phyloP scores from a whole-genome alignment of 2,113 vertebrate species.

The Rattus norvegicus region DNA sequence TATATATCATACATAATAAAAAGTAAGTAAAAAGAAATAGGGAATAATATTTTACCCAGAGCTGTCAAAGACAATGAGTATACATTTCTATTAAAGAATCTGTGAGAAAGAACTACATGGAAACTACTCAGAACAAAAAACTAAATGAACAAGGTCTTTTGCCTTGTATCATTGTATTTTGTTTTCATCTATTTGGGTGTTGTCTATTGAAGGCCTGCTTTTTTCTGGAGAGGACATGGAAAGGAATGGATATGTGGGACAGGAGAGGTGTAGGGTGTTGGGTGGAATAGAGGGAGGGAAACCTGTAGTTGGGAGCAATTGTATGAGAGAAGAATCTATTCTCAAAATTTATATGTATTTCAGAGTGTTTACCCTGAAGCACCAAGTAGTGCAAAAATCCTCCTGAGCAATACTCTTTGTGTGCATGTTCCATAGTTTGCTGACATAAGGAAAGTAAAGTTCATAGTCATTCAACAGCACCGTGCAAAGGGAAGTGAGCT shows the following conservation, averaged over 20 bases:
- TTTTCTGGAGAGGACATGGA: not conserved
- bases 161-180: not conserved
- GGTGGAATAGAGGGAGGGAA: not conserved
- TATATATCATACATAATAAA: not conserved
- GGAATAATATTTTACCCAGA: not conserved
- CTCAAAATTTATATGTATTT: no score
- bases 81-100: not conserved
- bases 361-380: slow-evolving; percentile 37
- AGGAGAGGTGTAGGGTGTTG: accelerated
- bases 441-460: not conserved
- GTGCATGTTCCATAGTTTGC: not conserved
- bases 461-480: not conserved
- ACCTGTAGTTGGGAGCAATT: not conserved
- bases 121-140: slow-evolving; percentile 52
- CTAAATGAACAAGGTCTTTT: not conserved
- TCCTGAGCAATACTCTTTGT: not conserved
- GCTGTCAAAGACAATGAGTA: slow-evolving; percentile 21
- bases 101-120: not conserved
- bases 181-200: not conserved
- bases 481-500: not conserved
- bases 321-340: not conserved
- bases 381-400: slow-evolving; percentile 13
- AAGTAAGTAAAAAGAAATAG: not conserved
- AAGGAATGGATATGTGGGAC: not conserved
- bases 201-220: not conserved